These are phyloP conservation scores for Lumbricus terrestris DNA, from an alignment of 2,888 invertebrate species.

Conservation along the genomic window DNA sequence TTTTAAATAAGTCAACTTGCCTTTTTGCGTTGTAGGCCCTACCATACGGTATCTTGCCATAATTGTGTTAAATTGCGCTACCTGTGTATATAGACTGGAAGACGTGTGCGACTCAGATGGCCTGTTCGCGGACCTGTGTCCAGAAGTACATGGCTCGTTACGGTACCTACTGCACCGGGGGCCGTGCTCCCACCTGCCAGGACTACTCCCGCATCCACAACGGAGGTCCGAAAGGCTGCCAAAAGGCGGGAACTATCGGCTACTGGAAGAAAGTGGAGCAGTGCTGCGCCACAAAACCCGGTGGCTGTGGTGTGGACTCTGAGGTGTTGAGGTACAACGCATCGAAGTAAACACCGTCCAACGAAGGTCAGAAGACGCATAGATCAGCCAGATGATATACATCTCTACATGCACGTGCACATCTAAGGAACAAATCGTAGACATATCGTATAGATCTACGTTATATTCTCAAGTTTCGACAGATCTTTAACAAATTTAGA, in stretches of 20 bases:
- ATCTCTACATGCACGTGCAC: neutral
- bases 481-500: neutral
- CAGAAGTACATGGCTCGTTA: constrained; percentile 41
- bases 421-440: neutral
- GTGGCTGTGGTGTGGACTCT: neutral
- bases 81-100: constrained; percentile 44
- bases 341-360: neutral
- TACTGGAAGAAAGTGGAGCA: neutral
- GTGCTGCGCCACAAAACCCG: neutral
- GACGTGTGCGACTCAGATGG: neutral
- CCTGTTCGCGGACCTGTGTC: neutral
- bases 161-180: constrained; percentile 38
- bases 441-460: too few species aligned
- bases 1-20: too few species aligned
- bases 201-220: constrained; percentile 50
- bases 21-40: too few species aligned
- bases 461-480: too few species aligned
- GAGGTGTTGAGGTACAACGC: neutral
- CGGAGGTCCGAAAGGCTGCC: constrained; percentile 48
- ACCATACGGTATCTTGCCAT: too few species aligned
- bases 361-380: neutral
- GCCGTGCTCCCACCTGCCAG: constrained; percentile 43
- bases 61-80: too few species aligned
- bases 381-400: neutral
- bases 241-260: neutral